Evolutionary conservation across 2,888 invertebrate species (phyloP).

Genomic region (Microplitis manilae): DNA sequence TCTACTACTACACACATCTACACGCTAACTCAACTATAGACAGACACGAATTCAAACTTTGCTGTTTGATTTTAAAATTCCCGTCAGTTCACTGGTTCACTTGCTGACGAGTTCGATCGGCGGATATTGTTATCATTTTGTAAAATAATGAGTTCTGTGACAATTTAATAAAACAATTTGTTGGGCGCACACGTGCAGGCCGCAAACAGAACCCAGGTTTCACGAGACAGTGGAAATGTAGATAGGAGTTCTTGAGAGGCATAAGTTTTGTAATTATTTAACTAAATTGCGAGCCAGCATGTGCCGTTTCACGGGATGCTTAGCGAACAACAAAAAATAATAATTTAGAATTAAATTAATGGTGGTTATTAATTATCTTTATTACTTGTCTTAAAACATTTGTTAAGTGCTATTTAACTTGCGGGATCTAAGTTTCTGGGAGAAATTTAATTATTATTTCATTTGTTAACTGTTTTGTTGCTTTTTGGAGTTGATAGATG

Average conservation of each 20-base stretch:
- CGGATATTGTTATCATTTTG: too few species aligned
- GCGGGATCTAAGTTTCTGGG: too few species aligned
- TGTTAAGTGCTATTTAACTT: constrained; percentile 52
- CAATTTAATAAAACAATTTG: neutral
- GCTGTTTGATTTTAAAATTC: too few species aligned
- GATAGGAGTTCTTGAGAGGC: constrained; percentile 21
- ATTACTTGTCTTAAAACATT: constrained; percentile 62
- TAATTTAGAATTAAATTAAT: constrained; percentile 58
- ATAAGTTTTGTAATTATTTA: constrained; percentile 71
- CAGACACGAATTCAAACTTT: too few species aligned
- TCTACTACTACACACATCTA: constrained; percentile 2
- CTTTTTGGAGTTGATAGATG: too few species aligned
- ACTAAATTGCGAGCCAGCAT: constrained; percentile 65
- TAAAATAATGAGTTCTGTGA: neutral
- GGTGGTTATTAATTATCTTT: constrained; percentile 70
- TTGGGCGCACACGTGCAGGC: constrained; percentile 24
- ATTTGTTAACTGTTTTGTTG: too few species aligned
- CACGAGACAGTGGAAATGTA: constrained; percentile 18
- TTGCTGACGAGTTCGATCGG: neutral
- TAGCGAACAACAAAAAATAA: neutral
- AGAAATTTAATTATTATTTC: too few species aligned
- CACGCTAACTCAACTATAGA: neutral
- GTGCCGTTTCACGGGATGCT: constrained; percentile 60
- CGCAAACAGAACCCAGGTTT: constrained; percentile 29
- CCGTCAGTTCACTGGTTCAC: constrained; percentile 17